Conservation (phyloP, 30 jellyfish, hydroid and myxozoan genomes). For the Pseudorhiza aurosa region DNA sequence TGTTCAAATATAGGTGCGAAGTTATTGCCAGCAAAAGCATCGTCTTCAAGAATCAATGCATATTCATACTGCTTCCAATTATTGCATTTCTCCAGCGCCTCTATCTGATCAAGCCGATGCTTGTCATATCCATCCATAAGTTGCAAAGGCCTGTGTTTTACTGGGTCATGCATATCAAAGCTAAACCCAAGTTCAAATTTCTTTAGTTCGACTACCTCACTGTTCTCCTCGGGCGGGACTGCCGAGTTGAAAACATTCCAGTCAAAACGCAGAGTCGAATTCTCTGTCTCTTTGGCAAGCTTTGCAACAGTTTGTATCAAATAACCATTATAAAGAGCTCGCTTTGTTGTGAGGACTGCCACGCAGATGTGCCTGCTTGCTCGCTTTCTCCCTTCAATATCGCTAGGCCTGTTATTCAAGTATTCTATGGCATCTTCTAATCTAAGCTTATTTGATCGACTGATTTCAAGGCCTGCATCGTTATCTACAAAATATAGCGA, state of each 20-base stretch:
- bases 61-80: neutral
- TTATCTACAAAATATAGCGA: constrained; percentile 12
- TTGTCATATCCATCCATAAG: constrained; percentile 6
- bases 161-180: neutral
- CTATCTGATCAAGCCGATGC: constrained; percentile 28
- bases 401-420: neutral
- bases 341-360: constrained; percentile 17
- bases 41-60: constrained; percentile 42
- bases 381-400: neutral
- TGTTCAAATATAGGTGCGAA: neutral
- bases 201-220: neutral
- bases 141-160: neutral
- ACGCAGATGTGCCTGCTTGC: neutral
- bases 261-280: neutral
- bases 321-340: constrained; percentile 15
- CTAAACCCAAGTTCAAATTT: neutral
- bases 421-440: constrained; percentile 2
- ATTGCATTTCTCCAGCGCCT: constrained; percentile 20
- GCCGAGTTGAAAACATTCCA: constrained; percentile 24
- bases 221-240: constrained; percentile 10
- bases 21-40: constrained; percentile 30
- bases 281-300: constrained; percentile 11
- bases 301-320: constrained; percentile 37
- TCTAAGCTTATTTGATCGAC: neutral
- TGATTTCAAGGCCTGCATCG: neutral